These are phyloP conservation scores for Heliconius charithonia DNA, from an alignment of 2,888 invertebrate species.

Conservation along the genomic window DNA sequence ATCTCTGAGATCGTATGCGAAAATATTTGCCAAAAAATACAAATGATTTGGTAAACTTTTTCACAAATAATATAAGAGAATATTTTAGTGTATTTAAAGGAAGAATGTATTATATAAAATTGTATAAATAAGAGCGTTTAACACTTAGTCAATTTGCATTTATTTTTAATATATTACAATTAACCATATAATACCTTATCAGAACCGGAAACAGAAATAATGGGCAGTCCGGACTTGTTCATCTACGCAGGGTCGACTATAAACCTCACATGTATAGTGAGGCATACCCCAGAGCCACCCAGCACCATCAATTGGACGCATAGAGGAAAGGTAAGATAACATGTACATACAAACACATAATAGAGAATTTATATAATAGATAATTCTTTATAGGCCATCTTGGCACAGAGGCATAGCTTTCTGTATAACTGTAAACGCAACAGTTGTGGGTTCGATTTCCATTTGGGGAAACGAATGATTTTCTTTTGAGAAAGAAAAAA, in stretches of 20 bases:
- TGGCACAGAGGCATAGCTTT: too few species aligned
- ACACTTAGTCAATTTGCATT: too few species aligned
- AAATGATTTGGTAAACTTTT: conserved; percentile 1
- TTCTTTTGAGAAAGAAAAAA: too few species aligned
- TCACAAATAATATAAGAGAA: background rate
- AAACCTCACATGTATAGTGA: conserved; percentile 93
- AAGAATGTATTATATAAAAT: too few species aligned
- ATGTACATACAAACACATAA: background rate
- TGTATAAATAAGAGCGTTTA: too few species aligned
- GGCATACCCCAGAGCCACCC: conserved; percentile 93
- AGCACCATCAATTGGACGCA: conserved; percentile 93
- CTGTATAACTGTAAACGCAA: too few species aligned
- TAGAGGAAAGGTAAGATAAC: conserved; percentile 86
- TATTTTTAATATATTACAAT: too few species aligned
- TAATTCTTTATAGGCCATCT: background rate
- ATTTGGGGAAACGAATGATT: too few species aligned
- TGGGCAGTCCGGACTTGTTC: conserved; percentile 91
- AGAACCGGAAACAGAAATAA: conserved; percentile 93
- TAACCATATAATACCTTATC: conserved; percentile 36
- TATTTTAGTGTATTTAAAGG: too few species aligned
- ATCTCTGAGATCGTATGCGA: conserved; percentile 18
- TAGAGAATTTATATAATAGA: background rate
- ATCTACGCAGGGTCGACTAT: conserved; percentile 95
- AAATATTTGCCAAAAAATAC: conserved; percentile 9
- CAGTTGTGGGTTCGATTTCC: too few species aligned